Conservation (phyloP, 2,888 invertebrate genomes). For the Amphipoea lucens region DNA sequence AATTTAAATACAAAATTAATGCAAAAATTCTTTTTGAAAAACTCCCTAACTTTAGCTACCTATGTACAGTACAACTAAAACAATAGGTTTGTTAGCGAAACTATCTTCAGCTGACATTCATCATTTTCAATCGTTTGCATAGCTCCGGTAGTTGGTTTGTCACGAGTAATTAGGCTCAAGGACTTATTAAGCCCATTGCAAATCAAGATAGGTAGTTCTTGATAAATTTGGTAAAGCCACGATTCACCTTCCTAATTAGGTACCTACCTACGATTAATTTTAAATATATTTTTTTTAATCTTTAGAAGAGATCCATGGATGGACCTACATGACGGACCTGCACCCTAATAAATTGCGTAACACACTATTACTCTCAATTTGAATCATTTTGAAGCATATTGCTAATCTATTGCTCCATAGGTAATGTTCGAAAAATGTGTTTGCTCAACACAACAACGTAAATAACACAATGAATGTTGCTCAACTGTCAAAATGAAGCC, state of each 20-base stretch:
- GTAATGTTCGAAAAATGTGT: no score
- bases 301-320: neutral
- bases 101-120: conserved; percentile 22
- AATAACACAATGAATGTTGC: no score
- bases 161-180: conserved; percentile 56
- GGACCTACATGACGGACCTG: neutral
- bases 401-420: no score
- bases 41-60: neutral
- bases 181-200: conserved; percentile 45
- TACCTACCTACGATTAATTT: neutral
- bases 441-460: no score
- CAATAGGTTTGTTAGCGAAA: conserved; percentile 7
- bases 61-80: neutral
- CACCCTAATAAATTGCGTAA: no score
- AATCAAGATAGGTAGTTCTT: conserved; percentile 36
- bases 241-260: conserved; percentile 24
- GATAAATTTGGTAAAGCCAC: conserved; percentile 16
- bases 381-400: no score
- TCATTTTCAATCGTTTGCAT: conserved; percentile 37
- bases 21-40: neutral
- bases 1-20: neutral
- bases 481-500: no score
- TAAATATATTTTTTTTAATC: neutral
- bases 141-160: conserved; percentile 40
- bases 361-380: no score